Percentiles rank a stretch among this genome's conserved stretches.
phyloP scores from a whole-genome alignment of 2,113 vertebrate species.

The Erpornis zantholeuca region DNA sequence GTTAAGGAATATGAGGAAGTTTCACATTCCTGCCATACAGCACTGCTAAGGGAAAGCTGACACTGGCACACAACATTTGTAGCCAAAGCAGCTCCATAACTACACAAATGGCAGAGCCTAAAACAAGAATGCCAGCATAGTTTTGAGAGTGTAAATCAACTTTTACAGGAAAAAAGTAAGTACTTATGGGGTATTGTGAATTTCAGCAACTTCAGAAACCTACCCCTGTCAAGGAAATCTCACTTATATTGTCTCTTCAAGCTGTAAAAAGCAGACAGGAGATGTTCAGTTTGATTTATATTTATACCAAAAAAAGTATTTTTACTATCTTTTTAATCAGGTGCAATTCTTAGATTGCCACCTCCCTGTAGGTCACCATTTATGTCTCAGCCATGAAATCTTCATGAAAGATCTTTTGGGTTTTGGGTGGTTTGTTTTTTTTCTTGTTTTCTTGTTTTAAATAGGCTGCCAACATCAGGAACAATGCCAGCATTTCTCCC shows the following conservation, averaged over 20 bases:
- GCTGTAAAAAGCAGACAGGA: background rate
- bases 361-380: background rate
- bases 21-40: background rate
- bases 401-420: background rate
- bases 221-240: background rate
- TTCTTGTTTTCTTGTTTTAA: background rate
- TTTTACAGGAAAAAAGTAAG: rapidly evolving
- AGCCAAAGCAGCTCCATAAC: background rate
- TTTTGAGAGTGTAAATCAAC: background rate
- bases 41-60: background rate
- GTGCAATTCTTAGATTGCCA: background rate
- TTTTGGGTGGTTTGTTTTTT: background rate
- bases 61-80: background rate
- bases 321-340: background rate
- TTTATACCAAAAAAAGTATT: background rate
- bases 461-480: background rate
- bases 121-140: background rate
- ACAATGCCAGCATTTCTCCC: background rate
- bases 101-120: background rate
- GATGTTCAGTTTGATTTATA: background rate
- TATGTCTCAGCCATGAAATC: background rate
- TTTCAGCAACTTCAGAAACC: background rate
- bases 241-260: background rate
- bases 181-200: background rate
- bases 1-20: rapidly evolving